A percentile compares a stretch with the other conserved stretches of the same genome.
Evolutionary conservation across 2,797 vertebrate genomes (phyloP).

Genomic region (Eidolon dupreanum): DNA sequence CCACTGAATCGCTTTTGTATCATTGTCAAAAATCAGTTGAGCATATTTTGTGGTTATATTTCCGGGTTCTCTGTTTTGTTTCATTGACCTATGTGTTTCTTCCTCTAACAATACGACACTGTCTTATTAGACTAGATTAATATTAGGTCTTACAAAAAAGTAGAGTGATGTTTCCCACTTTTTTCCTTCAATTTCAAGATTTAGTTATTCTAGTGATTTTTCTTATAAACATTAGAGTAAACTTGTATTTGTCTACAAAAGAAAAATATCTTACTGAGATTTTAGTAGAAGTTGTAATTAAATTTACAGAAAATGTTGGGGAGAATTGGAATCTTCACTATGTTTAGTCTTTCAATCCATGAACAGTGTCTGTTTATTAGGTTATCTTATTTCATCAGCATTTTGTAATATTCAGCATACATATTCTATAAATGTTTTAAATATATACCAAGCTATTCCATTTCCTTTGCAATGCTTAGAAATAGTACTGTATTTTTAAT

Average conservation of each 20-base stretch:
- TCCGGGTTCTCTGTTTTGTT: too few species aligned
- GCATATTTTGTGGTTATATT: too few species aligned
- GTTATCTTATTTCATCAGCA: neutral
- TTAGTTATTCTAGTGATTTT: neutral
- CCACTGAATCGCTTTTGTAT: too few species aligned
- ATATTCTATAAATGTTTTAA: neutral
- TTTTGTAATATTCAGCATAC: neutral
- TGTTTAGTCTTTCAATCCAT: too few species aligned
- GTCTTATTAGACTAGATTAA: neutral
- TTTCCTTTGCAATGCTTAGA: neutral
- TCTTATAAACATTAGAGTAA: neutral
- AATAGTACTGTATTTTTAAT: neutral
- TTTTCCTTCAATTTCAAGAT: neutral
- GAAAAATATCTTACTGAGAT: neutral
- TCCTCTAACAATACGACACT: neutral
- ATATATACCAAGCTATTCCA: neutral
- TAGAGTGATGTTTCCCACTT: neutral
- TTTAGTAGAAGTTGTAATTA: neutral
- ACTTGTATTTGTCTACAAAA: neutral
- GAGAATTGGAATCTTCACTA: neutral
- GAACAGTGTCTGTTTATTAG: too few species aligned
- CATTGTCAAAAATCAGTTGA: neutral
- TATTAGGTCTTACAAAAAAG: neutral
- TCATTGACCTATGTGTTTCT: neutral
- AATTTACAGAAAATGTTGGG: neutral